Conservation (phyloP, 2,888 invertebrate species). For the Stenodera caucasica region DNA sequence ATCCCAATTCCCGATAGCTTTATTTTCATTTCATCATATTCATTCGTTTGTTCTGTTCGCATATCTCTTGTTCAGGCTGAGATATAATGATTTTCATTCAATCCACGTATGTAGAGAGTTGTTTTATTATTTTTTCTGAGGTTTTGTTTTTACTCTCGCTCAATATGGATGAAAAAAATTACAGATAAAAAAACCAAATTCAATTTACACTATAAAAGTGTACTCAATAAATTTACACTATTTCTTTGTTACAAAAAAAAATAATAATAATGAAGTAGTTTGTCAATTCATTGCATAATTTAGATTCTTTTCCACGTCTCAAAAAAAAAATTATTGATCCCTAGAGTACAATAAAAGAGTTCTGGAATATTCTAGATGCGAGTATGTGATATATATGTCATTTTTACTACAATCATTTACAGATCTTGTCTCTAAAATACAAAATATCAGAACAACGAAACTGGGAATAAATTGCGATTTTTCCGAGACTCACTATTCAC, state of each 20-base stretch:
- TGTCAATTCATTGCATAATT: not conserved
- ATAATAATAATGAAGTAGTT: not conserved
- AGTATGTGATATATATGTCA: not conserved
- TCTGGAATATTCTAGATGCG: not conserved
- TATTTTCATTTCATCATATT: not conserved
- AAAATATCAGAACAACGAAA: not conserved
- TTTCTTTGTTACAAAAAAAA: no score
- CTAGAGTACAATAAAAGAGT: conserved; percentile 18
- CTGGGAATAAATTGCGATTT: no score
- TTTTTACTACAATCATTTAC: not conserved
- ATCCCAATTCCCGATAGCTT: not conserved
- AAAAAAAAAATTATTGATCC: conserved; percentile 16
- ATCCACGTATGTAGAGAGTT: no score
- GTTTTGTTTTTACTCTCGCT: no score
- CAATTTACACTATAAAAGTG: not conserved
- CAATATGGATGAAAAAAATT: no score
- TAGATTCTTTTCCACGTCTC: not conserved
- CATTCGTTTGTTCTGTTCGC: no score
- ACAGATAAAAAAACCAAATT: not conserved
- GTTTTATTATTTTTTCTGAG: not conserved
- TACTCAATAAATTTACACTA: not conserved
- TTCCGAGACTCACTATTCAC: no score
- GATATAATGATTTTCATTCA: no score
- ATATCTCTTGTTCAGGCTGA: no score
- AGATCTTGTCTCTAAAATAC: not conserved